Conservation (phyloP, 2,888 invertebrate genomes). For the Copidosoma aretas region DNA sequence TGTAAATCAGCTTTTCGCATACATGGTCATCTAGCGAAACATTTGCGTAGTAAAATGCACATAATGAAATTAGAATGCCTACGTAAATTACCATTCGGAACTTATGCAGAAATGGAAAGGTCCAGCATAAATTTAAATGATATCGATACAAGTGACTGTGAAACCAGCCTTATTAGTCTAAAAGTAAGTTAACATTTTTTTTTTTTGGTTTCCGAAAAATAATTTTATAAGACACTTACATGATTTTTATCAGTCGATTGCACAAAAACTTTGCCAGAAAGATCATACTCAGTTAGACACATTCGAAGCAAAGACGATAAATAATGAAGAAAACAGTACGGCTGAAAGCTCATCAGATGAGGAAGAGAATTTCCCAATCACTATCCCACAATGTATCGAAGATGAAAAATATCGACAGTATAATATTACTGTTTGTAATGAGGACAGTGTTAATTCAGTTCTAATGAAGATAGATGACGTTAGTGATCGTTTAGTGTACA, state of each 20-base stretch:
- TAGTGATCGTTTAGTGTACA: constrained; percentile 40
- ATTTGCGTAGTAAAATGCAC: constrained; percentile 94
- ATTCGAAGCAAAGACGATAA: too few relatives aligned
- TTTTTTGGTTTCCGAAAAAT: neutral
- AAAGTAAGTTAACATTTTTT: constrained; percentile 63
- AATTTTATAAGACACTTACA: neutral
- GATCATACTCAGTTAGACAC: constrained; percentile 76
- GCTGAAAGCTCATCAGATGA: too few relatives aligned
- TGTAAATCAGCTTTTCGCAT: constrained; percentile 96
- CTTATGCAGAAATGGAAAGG: constrained; percentile 92
- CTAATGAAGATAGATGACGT: neutral
- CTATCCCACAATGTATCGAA: constrained; percentile 46
- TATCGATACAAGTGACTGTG: constrained; percentile 96
- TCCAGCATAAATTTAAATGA: constrained; percentile 89
- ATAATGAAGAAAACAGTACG: too few relatives aligned
- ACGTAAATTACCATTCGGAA: constrained; percentile 91
- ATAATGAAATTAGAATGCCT: constrained; percentile 92
- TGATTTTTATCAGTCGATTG: constrained; percentile 68
- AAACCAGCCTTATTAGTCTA: constrained; percentile 89
- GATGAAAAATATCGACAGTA: neutral
- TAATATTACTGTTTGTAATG: neutral
- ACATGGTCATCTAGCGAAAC: constrained; percentile 96
- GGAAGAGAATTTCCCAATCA: too few relatives aligned
- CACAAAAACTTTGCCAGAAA: constrained; percentile 81
- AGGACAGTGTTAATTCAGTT: constrained; percentile 1